Conservation (phyloP, 2,113 vertebrate species). For the Pygoscelis antarcticus region DNA sequence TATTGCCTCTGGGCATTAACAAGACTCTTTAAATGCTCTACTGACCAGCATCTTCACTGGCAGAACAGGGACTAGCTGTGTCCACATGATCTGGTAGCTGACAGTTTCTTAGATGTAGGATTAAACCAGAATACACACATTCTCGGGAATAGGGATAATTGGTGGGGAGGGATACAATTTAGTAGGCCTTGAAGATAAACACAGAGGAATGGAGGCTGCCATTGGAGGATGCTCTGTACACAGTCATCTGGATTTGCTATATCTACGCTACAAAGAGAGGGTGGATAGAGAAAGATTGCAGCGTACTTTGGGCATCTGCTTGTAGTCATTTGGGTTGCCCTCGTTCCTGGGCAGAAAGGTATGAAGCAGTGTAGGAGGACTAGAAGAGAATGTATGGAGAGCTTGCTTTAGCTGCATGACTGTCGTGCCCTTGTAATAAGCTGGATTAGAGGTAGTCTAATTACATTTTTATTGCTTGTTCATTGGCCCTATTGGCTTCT, state of each 20-base stretch:
- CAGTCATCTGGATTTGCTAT: not conserved
- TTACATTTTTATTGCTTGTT: not conserved
- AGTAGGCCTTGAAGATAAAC: not conserved
- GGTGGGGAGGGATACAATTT: not conserved
- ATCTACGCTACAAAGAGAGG: accelerated
- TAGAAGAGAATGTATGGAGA: not conserved
- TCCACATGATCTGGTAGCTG: not conserved
- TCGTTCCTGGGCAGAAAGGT: not conserved
- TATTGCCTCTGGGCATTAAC: not conserved
- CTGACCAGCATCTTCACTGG: not conserved
- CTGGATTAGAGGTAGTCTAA: not conserved
- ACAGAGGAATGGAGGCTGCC: not conserved
- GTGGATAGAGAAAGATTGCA: not conserved
- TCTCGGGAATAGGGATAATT: not conserved
- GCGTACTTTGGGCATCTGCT: not conserved
- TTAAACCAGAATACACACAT: not conserved
- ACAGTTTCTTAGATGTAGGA: not conserved
- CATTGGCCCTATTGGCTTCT: not conserved
- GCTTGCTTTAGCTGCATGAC: not conserved
- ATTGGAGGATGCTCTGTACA: not conserved
- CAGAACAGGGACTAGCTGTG: not conserved
- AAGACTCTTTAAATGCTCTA: not conserved
- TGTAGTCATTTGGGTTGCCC: not conserved
- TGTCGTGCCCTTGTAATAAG: not conserved
- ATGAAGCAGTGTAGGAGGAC: not conserved